Base-by-base conservation (phyloP, 2,113 vertebrate genomes). In the Rutilus rutilus region DNA sequence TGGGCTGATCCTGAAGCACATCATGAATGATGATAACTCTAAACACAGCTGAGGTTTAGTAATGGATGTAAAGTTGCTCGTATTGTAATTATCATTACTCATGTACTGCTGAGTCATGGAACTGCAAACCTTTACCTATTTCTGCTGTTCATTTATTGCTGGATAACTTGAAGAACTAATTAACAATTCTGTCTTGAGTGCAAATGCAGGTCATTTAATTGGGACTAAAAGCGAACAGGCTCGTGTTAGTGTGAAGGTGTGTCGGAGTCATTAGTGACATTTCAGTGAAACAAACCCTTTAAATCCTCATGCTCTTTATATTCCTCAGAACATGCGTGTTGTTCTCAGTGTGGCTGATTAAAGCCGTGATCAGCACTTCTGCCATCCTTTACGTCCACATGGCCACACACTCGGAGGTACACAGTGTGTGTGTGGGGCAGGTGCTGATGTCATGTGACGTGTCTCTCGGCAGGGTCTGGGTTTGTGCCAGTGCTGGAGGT, bases 401-500 rank as follows among this genome's bases (percentile, higher is more conserved):
- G 81, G 52, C 39, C 62, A 62, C 59, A 78, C 57, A 54, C 27
- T n/a, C 0, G 1, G 62, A 67, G 23, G 75, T 78, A 84, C 83
- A 86, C 85, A 81, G 39, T 59, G 45, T 50, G 87, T 33, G 33
- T 33, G 33, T 33, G 33, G 33, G 33, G 86, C 82, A 85, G 88
- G 86, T 86, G 88, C 88, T 54, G 57, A 54, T 64, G 84, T 80
- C 87, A 79, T 83, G 54, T 86, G 84, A 65, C 4, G 82, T 86
- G 62, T 54, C 85, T 60, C 82, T 39, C 30, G 64, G 62, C 57
- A 33, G 64, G 9, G 3, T 23, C 57, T 45, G 52, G 75, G 5
- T 8, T 21, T 15, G 25, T 47, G 17, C 23, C 71, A 76, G 27
- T 60, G 50, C 36, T 86, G 80, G 75, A 64, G 77, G 77, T 82